These are phyloP conservation scores for Troides oblongomaculatus DNA, from an alignment of 2,888 invertebrate genomes.

Conservation along the genomic window DNA sequence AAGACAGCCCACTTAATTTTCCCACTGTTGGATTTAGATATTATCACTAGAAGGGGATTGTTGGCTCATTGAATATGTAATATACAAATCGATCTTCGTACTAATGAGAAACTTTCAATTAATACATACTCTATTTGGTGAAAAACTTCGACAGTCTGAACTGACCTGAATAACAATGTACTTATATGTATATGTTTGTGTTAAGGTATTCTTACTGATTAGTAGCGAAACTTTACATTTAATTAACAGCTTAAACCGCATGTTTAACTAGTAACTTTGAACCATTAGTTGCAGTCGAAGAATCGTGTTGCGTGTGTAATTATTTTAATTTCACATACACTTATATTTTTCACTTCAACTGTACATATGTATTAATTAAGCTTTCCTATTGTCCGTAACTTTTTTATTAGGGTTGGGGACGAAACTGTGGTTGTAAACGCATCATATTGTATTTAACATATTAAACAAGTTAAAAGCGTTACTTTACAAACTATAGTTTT, in stretches of 20 bases:
- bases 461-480: no score
- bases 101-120: slow-evolving; percentile 11
- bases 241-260: slow-evolving; percentile 8
- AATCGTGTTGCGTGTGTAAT: neutral
- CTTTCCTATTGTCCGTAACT: neutral
- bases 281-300: slow-evolving; percentile 13
- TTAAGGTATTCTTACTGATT: slow-evolving; percentile 22
- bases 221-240: slow-evolving; percentile 16
- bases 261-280: slow-evolving; percentile 4
- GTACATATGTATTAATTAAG: neutral
- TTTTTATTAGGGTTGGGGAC: neutral
- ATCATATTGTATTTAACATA: no score
- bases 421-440: neutral
- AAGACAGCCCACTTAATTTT: no score
- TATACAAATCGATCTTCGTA: neutral
- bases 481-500: no score
- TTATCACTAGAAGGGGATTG: no score
- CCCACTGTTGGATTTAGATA: no score
- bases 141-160: slow-evolving; percentile 7
- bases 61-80: neutral
- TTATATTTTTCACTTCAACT: neutral
- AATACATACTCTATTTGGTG: slow-evolving; percentile 13
- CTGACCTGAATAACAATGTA: slow-evolving; percentile 24
- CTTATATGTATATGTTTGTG: slow-evolving; percentile 9
- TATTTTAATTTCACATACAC: neutral